Evolutionary conservation across 2,797 vertebrate species (phyloP).

Genomic region (Eidolon dupreanum): DNA sequence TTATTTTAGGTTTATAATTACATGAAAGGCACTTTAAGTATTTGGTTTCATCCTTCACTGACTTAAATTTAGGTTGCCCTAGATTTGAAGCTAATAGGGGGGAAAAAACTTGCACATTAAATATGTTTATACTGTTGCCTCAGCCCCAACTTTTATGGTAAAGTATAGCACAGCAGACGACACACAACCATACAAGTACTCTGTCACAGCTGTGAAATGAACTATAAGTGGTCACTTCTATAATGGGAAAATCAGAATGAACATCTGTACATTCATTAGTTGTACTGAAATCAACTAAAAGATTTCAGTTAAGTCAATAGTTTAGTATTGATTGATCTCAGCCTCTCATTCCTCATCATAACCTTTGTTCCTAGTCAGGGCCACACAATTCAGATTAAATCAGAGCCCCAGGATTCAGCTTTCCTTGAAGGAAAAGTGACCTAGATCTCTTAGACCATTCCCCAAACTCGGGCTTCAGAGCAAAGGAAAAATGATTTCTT

Average conservation of each 20-base stretch:
- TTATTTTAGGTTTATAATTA: constrained; percentile 26
- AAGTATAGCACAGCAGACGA: background rate
- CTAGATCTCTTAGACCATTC: background rate
- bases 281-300: background rate
- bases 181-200: background rate
- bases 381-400: background rate
- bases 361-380: background rate
- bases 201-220: background rate
- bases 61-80: constrained; percentile 46
- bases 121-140: background rate
- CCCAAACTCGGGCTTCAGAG: background rate
- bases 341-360: accelerated
- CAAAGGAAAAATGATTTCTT: background rate
- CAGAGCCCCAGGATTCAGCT: background rate
- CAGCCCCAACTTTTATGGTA: background rate
- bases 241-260: background rate
- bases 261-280: background rate
- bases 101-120: background rate
- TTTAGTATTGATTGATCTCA: background rate
- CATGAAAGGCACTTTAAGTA: background rate
- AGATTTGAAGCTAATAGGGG: constrained; percentile 19
- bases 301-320: background rate
- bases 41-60: background rate
- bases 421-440: background rate
- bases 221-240: background rate